Evolutionary conservation across 2,797 vertebrate genomes (phyloP).

Genomic region (Pipistrellus nathusii): DNA sequence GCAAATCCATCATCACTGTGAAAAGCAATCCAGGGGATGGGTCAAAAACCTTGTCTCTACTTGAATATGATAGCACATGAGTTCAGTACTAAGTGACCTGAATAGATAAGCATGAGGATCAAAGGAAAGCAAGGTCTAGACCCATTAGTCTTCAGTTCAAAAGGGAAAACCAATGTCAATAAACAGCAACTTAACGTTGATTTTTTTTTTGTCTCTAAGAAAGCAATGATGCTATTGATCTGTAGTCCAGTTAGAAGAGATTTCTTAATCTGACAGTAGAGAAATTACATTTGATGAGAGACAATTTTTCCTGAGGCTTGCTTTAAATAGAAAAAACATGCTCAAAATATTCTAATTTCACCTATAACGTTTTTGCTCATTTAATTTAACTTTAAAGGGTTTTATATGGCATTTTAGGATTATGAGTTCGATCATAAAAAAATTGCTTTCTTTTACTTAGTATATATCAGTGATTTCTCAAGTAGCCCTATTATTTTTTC

Average conservation of each 20-base stretch:
- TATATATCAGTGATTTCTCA: not conserved
- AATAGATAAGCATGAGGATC: not conserved
- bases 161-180: constrained; percentile 6
- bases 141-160: not conserved
- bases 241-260: not conserved
- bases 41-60: not conserved
- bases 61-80: not conserved
- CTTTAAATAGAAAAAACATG: constrained; percentile 6
- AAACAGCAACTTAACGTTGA: not conserved
- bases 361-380: not conserved
- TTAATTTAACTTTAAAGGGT: constrained; percentile 24
- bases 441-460: constrained; percentile 16
- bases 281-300: not conserved
- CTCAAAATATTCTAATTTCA: constrained; percentile 21
- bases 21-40: not conserved
- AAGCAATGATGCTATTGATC: not conserved
- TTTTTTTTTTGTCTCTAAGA: not conserved
- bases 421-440: constrained; percentile 7
- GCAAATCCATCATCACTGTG: not conserved
- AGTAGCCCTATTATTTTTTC: not conserved
- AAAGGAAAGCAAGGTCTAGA: not conserved
- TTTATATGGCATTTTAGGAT: not conserved
- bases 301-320: not conserved
- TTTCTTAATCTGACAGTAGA: constrained; percentile 49
- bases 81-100: not conserved